A percentile compares a stretch with the other conserved stretches of the same genome.
These are phyloP conservation scores for Luperina testacea DNA, from an alignment of 2,888 invertebrate species.

Conservation along the genomic window DNA sequence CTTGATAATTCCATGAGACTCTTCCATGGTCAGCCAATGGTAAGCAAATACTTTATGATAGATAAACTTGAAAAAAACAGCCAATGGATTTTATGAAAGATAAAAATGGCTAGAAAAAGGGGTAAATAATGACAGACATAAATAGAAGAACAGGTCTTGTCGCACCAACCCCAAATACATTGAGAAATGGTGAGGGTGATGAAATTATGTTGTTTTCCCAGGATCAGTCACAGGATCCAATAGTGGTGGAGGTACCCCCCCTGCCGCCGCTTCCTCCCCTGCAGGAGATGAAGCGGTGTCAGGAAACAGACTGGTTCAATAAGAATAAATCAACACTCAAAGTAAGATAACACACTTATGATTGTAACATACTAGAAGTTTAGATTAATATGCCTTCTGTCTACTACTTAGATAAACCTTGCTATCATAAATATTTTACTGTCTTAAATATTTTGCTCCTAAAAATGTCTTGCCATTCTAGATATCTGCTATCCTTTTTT, in stretches of 20 bases:
- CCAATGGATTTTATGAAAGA: not conserved
- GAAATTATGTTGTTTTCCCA: conserved; percentile 38
- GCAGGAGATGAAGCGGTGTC: conserved; percentile 83
- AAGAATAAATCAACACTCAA: conserved; percentile 79
- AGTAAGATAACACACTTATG: conserved; percentile 58
- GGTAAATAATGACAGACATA: not conserved
- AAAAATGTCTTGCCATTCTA: not conserved
- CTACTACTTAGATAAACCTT: not conserved
- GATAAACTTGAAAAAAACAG: not conserved
- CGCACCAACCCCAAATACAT: not conserved
- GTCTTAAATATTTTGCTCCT: not conserved
- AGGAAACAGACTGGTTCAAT: conserved; percentile 80
- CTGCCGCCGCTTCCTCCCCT: conserved; percentile 80
- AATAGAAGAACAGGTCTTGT: too few species aligned
- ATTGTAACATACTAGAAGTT: not conserved
- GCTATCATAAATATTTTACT: not conserved
- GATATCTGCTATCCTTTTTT: too few species aligned
- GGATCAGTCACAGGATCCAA: conserved; percentile 78
- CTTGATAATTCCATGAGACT: conserved; percentile 82
- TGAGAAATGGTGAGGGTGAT: too few species aligned
- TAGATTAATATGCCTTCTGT: not conserved
- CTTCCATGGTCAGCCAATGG: conserved; percentile 82
- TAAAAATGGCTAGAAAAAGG: not conserved
- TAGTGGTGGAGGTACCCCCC: conserved; percentile 78
- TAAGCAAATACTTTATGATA: conserved; percentile 63